phyloP scores from a whole-genome alignment of 2,888 invertebrate species.

The Danaus chrysippus region DNA sequence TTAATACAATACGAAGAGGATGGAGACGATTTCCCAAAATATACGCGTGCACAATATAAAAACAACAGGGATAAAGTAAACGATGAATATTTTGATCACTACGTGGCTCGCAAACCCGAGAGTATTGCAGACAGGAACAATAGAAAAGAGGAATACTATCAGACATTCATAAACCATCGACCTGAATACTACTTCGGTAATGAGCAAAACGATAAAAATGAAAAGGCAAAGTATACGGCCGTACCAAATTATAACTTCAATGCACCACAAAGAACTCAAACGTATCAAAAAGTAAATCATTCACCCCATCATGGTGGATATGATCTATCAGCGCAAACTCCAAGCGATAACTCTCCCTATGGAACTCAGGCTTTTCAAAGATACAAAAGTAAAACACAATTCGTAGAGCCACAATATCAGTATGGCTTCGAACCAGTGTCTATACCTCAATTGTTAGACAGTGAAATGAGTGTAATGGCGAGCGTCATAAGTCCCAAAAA shows the following conservation, averaged over 20 bases:
- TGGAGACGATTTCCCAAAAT: conserved; percentile 58
- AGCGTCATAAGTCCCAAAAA: conserved; percentile 62
- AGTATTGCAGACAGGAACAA: conserved; percentile 53
- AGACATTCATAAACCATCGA: conserved; percentile 56
- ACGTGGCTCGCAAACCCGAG: conserved; percentile 59
- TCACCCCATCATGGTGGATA: conserved; percentile 53
- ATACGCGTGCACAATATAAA: conserved; percentile 56
- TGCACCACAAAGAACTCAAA: conserved; percentile 49
- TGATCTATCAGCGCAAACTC: conserved; percentile 52
- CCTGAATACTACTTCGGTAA: conserved; percentile 47
- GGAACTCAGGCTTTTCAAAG: conserved; percentile 54
- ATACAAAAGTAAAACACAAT: conserved; percentile 55
- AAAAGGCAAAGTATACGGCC: conserved; percentile 49
- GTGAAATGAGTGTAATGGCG: conserved; percentile 67
- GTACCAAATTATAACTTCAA: conserved; percentile 44
- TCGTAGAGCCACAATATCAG: conserved; percentile 71
- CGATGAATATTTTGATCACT: conserved; percentile 62
- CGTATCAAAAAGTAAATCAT: conserved; percentile 51
- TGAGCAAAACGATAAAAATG: conserved; percentile 44
- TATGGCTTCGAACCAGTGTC: conserved; percentile 71
- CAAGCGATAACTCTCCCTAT: conserved; percentile 54
- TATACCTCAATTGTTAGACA: conserved; percentile 60
- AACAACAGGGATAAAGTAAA: conserved; percentile 59
- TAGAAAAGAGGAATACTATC: conserved; percentile 62
- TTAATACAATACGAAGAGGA: conserved; percentile 61